Evolutionary conservation across 37 sponge, comb jelly and placozoan genomes (phyloP).

Genomic region (Amphimedon queenslandica): DNA sequence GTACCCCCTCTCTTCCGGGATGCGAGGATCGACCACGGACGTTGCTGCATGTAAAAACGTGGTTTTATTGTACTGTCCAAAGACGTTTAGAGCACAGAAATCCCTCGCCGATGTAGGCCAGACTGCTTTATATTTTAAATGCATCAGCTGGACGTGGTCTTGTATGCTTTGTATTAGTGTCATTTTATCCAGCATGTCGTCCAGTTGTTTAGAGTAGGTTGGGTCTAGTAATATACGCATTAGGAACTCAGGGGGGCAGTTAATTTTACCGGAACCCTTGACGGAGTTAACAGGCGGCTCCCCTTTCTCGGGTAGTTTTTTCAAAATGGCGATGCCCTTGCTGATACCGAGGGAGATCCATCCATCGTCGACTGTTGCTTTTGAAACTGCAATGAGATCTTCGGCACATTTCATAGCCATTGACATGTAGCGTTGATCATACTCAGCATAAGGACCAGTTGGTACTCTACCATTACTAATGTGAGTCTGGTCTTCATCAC

Average conservation of each 20-base stretch:
- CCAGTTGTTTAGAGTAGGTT: slow-evolving; percentile 9
- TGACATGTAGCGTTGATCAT: slow-evolving; percentile 8
- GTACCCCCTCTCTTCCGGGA: slow-evolving; percentile 55
- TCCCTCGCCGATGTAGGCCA: slow-evolving; percentile 78
- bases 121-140: slow-evolving; percentile 59
- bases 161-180: slow-evolving; percentile 8
- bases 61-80: slow-evolving; percentile 13
- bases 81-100: slow-evolving; percentile 34
- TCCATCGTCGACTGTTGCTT: slow-evolving; percentile 43
- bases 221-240: slow-evolving; percentile 31
- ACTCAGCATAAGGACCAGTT: background rate
- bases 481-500: no score
- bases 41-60: slow-evolving; percentile 37
- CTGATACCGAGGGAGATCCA: slow-evolving; percentile 33
- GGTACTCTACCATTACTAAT: no score
- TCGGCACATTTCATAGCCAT: slow-evolving; percentile 5
- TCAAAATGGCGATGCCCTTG: slow-evolving; percentile 56
- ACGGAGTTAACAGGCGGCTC: slow-evolving; percentile 57
- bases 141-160: slow-evolving; percentile 14
- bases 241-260: slow-evolving; percentile 63
- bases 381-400: slow-evolving; percentile 5
- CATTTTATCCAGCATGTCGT: slow-evolving; percentile 58
- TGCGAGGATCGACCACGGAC: slow-evolving; percentile 42
- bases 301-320: slow-evolving; percentile 29
- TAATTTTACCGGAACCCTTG: slow-evolving; percentile 55